Base-by-base conservation (phyloP, 1,140 invertebrate species). In the Aphaenogaster ashmeadi region DNA sequence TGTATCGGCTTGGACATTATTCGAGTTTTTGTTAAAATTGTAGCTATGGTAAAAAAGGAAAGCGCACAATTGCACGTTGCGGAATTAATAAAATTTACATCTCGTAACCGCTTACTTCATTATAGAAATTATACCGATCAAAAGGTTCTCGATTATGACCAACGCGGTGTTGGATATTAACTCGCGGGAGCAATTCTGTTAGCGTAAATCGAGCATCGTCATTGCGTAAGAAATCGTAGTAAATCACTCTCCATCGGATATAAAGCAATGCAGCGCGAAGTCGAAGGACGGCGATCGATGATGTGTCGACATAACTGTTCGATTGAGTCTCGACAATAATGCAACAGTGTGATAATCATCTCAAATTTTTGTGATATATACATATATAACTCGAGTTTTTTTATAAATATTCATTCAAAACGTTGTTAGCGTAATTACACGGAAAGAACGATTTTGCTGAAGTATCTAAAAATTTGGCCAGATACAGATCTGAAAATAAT, bases 161-260 rank as follows among this genome's bases (percentile, higher is more conserved):
- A 15, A 69, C n/a, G 6, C 2, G 2, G 3, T 69, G 13, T 47
- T 0, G 44, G 5, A 18, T 75, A 41, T 75, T 56, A 38, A 33
- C 18, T 78, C 9, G 9, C 27, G 9, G 27, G n/a, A 58, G 11
- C 3, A 8, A 74, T 83, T 74, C 27, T 7, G 11, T 83, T 72
- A 60, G 41, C 15, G 13, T 52, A 15, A 66, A 66, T 52, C 44
- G 44, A 66, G 44, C 18, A 79, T 79, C 18, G 11, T 47, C 41
- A 74, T 72, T 72, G 67, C 38, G 15, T 72, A 83, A 83, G 21
- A 83, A 83, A 67, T 33, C 21, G 15, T 13, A 36, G 7, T 71
- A 81, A 58, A 83, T 72, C 21, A 67, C 6, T 54, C 47, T 56
- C 15, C 44, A 27, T 44, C 38, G n/a, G 15, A 27, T 71, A 41